Percentiles rank a stretch among this genome's conserved stretches.
These are phyloP conservation scores for Neodiprion pinetum DNA, from an alignment of 1,140 invertebrate genomes.

Conservation along the genomic window DNA sequence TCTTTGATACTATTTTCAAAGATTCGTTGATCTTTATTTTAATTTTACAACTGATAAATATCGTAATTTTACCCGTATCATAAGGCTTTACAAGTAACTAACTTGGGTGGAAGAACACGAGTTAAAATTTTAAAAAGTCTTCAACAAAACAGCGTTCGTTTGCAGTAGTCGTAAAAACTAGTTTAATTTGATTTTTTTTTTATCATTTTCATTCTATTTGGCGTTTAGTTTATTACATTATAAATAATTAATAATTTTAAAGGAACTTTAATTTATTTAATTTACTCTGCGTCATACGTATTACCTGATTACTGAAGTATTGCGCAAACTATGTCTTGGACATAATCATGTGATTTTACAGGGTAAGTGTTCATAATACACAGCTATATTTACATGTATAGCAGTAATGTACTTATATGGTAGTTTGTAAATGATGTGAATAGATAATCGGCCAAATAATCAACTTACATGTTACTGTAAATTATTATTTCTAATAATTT, in stretches of 20 bases:
- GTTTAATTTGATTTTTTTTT: background rate
- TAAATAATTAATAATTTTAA: background rate
- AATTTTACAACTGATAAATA: background rate
- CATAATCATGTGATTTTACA: constrained; percentile 4
- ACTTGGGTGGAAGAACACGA: background rate
- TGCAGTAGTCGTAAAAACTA: background rate
- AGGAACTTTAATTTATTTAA: background rate
- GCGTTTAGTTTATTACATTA: background rate
- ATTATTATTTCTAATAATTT: background rate
- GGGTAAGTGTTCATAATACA: constrained; percentile 7
- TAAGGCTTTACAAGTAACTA: background rate
- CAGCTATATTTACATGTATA: constrained; percentile 2
- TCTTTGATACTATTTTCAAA: background rate
- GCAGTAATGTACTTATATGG: background rate
- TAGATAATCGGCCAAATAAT: background rate
- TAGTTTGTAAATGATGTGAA: background rate
- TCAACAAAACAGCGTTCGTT: background rate
- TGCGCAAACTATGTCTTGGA: background rate
- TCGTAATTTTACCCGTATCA: background rate
- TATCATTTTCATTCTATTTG: background rate
- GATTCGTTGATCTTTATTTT: background rate
- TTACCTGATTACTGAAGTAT: background rate
- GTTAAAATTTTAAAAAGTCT: background rate
- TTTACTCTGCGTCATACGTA: background rate
- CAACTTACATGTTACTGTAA: background rate